Evolutionary conservation across 2,888 invertebrate genomes (phyloP), one percentile per base, ranked within the genome.

Genomic region (Schrankia costaestrigalis): DNA sequence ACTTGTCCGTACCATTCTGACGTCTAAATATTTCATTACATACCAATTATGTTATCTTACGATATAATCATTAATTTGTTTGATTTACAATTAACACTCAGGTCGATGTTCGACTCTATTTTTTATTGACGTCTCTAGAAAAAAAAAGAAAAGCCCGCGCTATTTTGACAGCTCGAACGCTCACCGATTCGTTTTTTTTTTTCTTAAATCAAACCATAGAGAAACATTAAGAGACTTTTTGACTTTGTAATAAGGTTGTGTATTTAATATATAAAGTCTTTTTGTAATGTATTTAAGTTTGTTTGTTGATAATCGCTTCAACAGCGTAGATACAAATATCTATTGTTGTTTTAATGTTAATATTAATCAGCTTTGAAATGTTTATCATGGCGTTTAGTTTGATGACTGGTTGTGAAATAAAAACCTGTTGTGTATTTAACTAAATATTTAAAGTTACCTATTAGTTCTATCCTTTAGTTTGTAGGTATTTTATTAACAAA

Each of bases 61-160:
- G 75, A 81, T 83, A 78, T 63, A 66, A 71, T 72, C 69, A 74
- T 80, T 82, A 78, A 79, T 79, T 80, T 82, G 78, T 84, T 82
- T 81, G 77, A 78, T 68, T 75, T 79, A 79, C 78, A 83, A 84
- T 84, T 82, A 84, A 78, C 77, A 65, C 77, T 78, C 82, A 63
- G 67, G 73, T 69, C 73, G 69, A 78, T 60, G 73, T 57, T 70
- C 65, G 59, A 59, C 64, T 63, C 56, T 48, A 52, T 50, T 63
- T 68, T 73, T 70, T 69, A 58, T 69, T 62, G 46, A 56, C 59
- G 63, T 58, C 63, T 58, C 53, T 53, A 29, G 44, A 39, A 57
- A 57, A 63, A 63, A 49, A 33, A 34, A 33, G 50, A 52, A 36
- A 26, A 49, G 40, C 37, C 58, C 43, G 46, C 46, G 41, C 55